Conservation (phyloP, 1,140 invertebrate genomes). For the Leptinotarsa defecta region DNA sequence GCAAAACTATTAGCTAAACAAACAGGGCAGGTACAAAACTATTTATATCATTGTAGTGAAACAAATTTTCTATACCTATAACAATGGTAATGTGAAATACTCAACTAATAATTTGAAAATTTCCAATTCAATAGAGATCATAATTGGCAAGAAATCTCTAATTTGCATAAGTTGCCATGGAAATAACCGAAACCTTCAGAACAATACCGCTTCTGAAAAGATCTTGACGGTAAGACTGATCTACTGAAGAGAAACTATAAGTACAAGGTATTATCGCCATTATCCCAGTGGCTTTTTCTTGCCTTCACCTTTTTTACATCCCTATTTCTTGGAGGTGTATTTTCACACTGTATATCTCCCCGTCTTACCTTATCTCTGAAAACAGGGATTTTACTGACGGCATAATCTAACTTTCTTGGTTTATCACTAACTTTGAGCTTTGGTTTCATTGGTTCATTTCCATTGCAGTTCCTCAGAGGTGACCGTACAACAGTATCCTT, state of each 20-base stretch:
- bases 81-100: too few species aligned
- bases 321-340: constrained; percentile 48
- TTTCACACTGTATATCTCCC: constrained; percentile 49
- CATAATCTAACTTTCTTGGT: constrained; percentile 43
- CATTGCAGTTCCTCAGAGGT: constrained; percentile 45
- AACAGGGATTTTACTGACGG: constrained; percentile 49
- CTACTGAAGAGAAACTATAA: constrained; percentile 18
- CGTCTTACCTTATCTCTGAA: constrained; percentile 46
- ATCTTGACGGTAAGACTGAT: too few species aligned
- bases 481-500: constrained; percentile 35
- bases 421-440: constrained; percentile 53
- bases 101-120: too few species aligned
- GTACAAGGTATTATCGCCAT: constrained; percentile 44
- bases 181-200: constrained; percentile 6
- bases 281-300: constrained; percentile 46
- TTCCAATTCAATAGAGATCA: too few species aligned
- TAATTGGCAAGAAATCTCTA: not conserved
- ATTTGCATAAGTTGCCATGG: not conserved
- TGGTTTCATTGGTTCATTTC: constrained; percentile 32
- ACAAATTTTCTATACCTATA: too few species aligned
- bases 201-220: not conserved
- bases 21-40: too few species aligned
- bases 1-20: too few species aligned
- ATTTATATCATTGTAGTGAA: too few species aligned
- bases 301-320: constrained; percentile 26